Conservation (phyloP, 2,888 invertebrate genomes). For the Rotaria macrura region DNA sequence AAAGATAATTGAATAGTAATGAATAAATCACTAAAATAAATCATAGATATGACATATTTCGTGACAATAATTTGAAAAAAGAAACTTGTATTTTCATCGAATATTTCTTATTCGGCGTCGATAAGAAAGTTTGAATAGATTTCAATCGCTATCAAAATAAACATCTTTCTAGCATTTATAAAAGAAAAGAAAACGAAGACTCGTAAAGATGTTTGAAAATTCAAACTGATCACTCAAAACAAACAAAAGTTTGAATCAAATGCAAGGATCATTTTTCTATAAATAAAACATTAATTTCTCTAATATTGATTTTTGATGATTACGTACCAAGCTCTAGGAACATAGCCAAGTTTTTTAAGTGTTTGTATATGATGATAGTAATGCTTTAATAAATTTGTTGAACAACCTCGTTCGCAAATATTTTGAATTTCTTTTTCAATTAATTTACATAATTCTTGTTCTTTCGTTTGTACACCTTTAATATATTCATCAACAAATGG, state of each 20-base stretch:
- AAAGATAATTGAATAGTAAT: neutral
- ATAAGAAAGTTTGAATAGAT: no score
- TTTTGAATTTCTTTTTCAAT: constrained; percentile 23
- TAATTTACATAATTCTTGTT: constrained; percentile 18
- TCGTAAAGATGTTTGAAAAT: no score
- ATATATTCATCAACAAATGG: neutral
- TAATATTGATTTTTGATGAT: neutral
- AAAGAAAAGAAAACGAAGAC: no score
- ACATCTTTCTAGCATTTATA: no score
- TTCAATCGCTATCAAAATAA: no score
- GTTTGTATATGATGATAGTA: constrained; percentile 23
- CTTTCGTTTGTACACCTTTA: neutral
- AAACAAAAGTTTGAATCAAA: no score
- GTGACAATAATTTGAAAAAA: no score
- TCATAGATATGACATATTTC: no score
- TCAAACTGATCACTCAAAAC: no score
- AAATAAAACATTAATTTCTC: neutral
- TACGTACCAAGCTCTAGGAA: neutral
- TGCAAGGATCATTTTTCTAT: no score
- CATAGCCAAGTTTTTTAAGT: constrained; percentile 1
- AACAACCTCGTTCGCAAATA: constrained; percentile 20
- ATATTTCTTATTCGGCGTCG: no score
- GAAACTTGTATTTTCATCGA: no score
- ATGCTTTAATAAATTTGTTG: constrained; percentile 16
- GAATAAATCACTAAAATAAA: constrained; percentile 12